Conservation (phyloP, 92 coral and sea anemone genomes). For the Plumapathes pennacea region DNA sequence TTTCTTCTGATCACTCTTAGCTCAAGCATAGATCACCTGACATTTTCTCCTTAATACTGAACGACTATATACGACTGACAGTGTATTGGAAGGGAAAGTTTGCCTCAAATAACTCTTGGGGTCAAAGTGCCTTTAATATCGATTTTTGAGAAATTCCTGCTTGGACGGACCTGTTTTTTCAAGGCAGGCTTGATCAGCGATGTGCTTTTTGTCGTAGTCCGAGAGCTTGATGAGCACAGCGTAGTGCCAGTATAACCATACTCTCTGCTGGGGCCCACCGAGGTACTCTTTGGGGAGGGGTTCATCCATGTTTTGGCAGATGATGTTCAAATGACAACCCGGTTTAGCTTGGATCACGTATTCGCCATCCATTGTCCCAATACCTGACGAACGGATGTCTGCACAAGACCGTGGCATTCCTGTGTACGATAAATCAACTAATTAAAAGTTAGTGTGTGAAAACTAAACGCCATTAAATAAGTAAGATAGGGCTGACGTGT, state of each 20-base stretch:
- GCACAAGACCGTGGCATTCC: slow-evolving; percentile 88
- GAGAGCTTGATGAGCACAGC: slow-evolving; percentile 81
- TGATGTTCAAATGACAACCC: slow-evolving; percentile 85
- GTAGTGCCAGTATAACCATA: slow-evolving; percentile 90
- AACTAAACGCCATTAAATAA: no score
- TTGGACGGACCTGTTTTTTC: slow-evolving; percentile 70
- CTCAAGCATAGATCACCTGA: no score
- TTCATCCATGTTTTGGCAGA: slow-evolving; percentile 92
- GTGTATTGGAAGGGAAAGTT: no score
- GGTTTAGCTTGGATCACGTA: slow-evolving; percentile 82
- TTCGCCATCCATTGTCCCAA: slow-evolving; percentile 88
- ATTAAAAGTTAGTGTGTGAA: no score
- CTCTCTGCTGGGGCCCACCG: slow-evolving; percentile 87
- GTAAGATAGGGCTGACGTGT: no score
- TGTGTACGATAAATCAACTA: no score
- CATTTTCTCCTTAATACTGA: no score
- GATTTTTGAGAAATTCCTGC: no score
- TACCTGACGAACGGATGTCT: slow-evolving; percentile 79
- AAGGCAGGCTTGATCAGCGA: slow-evolving; percentile 77
- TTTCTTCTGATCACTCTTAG: no score
- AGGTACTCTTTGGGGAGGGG: slow-evolving; percentile 88
- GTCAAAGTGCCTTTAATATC: no score
- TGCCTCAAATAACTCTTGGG: no score
- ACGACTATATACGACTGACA: no score
- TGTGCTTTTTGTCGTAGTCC: slow-evolving; percentile 71